Conservation (phyloP, 1,140 invertebrate species). For the Diuraphis noxia region DNA sequence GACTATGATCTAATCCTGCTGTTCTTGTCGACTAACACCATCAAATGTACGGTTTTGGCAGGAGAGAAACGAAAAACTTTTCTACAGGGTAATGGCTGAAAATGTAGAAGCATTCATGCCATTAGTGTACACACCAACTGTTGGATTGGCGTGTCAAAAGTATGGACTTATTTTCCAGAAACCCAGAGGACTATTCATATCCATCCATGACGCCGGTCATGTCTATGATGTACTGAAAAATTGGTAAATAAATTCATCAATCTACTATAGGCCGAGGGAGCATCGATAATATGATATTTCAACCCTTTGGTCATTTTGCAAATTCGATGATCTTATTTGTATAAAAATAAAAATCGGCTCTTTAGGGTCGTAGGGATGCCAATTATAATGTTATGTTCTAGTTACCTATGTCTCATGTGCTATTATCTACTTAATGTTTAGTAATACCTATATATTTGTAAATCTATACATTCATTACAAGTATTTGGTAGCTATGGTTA, state of each 20-base stretch:
- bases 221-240: slow-evolving; percentile 81
- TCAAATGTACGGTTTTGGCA: slow-evolving; percentile 59
- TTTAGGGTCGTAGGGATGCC: not conserved
- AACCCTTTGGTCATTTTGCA: not conserved
- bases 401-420: too few relatives aligned
- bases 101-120: slow-evolving; percentile 88
- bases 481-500: too few relatives aligned
- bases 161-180: slow-evolving; percentile 91
- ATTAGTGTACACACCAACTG: slow-evolving; percentile 91
- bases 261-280: not conserved
- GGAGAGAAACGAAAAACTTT: slow-evolving; percentile 88
- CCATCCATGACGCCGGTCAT: slow-evolving; percentile 93
- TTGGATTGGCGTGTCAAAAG: slow-evolving; percentile 92
- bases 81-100: slow-evolving; percentile 87
- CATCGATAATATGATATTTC: not conserved
- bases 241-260: slow-evolving; percentile 66
- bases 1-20: not conserved
- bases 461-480: too few relatives aligned
- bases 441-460: too few relatives aligned
- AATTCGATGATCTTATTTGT: not conserved
- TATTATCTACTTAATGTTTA: too few relatives aligned
- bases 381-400: too few relatives aligned
- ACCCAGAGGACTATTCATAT: slow-evolving; percentile 93
- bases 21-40: not conserved
- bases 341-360: not conserved